phyloP scores from a whole-genome alignment of 2,888 invertebrate genomes.

The Orthonevra nobilis region DNA sequence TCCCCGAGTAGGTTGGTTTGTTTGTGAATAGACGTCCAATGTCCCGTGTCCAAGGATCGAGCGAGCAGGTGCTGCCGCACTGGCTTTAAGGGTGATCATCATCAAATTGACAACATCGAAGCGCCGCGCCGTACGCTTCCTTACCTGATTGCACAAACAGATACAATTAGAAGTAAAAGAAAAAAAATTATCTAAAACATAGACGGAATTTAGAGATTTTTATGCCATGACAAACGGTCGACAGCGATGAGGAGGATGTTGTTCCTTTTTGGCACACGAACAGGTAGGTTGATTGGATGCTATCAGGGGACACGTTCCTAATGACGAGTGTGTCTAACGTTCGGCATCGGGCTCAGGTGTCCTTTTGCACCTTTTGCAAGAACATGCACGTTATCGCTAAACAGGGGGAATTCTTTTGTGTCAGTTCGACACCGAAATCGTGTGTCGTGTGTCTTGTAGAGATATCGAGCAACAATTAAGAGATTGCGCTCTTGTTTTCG shows the following conservation, averaged over 20 bases:
- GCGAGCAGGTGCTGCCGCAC: conserved; percentile 60
- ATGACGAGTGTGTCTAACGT: conserved; percentile 43
- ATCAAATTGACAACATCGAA: conserved; percentile 65
- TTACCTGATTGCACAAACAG: conserved; percentile 57
- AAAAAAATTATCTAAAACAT: too few relatives aligned
- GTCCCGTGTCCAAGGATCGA: conserved; percentile 50
- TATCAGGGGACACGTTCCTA: conserved; percentile 53
- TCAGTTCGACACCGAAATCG: conserved; percentile 39
- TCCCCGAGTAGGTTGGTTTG: conserved; percentile 50
- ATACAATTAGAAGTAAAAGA: conserved; percentile 56
- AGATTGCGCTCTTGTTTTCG: conserved; percentile 34
- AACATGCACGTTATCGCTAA: conserved; percentile 45
- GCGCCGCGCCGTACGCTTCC: conserved; percentile 55
- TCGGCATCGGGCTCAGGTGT: conserved; percentile 40
- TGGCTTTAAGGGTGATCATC: conserved; percentile 51
- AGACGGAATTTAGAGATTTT: conserved; percentile 61
- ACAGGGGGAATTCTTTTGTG: conserved; percentile 40
- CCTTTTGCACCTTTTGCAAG: conserved; percentile 65
- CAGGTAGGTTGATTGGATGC: conserved; percentile 63
- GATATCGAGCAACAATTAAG: conserved; percentile 51
- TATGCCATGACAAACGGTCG: conserved; percentile 31
- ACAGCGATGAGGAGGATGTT: neutral
- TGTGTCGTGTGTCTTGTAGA: conserved; percentile 53
- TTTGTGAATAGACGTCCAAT: conserved; percentile 68
- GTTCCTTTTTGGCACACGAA: conserved; percentile 63